A percentile compares a stretch with the other conserved stretches of the same genome.
Evolutionary conservation across 2,797 vertebrate species (phyloP).

Genomic region (Simalia tracyae): DNA sequence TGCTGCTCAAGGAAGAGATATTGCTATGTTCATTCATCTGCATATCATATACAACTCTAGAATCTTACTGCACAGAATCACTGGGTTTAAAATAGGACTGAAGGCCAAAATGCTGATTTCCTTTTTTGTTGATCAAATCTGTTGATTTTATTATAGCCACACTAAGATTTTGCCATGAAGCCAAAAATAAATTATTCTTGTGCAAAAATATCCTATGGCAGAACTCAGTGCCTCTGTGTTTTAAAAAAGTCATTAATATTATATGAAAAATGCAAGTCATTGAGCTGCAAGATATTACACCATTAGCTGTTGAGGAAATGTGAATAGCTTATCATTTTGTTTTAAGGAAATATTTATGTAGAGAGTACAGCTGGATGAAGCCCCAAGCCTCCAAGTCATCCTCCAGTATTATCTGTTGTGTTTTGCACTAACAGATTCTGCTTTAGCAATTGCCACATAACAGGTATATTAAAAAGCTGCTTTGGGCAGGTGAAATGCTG

Average conservation of each 20-base stretch:
- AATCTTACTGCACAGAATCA: conserved; percentile 4
- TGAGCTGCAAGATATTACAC: conserved; percentile 46
- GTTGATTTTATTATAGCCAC: conserved; percentile 12
- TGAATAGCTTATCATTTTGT: too few species aligned
- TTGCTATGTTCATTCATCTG: not conserved
- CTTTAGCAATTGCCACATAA: conserved; percentile 43
- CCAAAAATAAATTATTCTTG: conserved; percentile 25
- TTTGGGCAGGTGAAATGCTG: conserved; percentile 52
- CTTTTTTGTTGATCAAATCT: conserved; percentile 31
- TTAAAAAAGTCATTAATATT: conserved; percentile 34
- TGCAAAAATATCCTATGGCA: conserved; percentile 39
- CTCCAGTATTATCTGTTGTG: conserved; percentile 45
- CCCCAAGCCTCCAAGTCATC: conserved; percentile 65
- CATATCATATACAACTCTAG: not conserved
- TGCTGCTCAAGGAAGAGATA: not conserved
- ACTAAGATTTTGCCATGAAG: conserved; percentile 53
- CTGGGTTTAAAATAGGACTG: conserved; percentile 1
- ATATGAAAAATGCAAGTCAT: conserved; percentile 59
- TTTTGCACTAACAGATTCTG: conserved; percentile 50
- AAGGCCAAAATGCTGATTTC: not conserved
- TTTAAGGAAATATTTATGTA: conserved; percentile 63
- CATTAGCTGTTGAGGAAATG: conserved; percentile 62
- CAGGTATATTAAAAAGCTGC: conserved; percentile 48
- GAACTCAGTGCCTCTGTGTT: conserved; percentile 9
- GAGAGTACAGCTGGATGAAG: conserved; percentile 54